A percentile compares a stretch with the other conserved stretches of the same genome.
phyloP scores from a whole-genome alignment of 2,888 invertebrate genomes.

The Drosophila ustulata region DNA sequence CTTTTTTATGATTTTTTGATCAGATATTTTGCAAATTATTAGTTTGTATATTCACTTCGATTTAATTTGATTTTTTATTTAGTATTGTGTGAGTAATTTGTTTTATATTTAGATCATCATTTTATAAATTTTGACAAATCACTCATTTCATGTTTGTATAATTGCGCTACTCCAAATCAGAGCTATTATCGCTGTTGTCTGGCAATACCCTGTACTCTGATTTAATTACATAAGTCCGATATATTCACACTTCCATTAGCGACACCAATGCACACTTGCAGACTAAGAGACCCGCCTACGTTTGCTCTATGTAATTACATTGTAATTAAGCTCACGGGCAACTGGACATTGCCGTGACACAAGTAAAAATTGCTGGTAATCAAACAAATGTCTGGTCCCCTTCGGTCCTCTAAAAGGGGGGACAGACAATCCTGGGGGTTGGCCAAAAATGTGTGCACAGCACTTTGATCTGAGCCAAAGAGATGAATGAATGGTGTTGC shows the following conservation, averaged over 20 bases:
- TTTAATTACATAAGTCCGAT: slow-evolving; percentile 45
- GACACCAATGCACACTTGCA: slow-evolving; percentile 25
- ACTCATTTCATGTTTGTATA: slow-evolving; percentile 5
- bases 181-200: neutral
- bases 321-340: slow-evolving; percentile 60
- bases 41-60: too few species aligned
- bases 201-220: slow-evolving; percentile 9
- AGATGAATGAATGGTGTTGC: slow-evolving; percentile 10
- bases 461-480: slow-evolving; percentile 68
- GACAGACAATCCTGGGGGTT: slow-evolving; percentile 31
- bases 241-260: slow-evolving; percentile 43
- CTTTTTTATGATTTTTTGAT: too few species aligned
- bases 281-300: slow-evolving; percentile 29
- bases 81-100: too few species aligned
- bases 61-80: neutral
- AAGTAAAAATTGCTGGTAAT: slow-evolving; percentile 67
- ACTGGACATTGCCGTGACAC: slow-evolving; percentile 45
- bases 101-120: neutral
- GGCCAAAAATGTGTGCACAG: slow-evolving; percentile 69
- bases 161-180: neutral
- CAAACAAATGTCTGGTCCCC: slow-evolving; percentile 66
- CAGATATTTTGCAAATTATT: neutral
- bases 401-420: slow-evolving; percentile 43
- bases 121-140: neutral
- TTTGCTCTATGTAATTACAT: slow-evolving; percentile 72